Conservation (phyloP, 2,113 vertebrate genomes). For the Eulemur macaco region DNA sequence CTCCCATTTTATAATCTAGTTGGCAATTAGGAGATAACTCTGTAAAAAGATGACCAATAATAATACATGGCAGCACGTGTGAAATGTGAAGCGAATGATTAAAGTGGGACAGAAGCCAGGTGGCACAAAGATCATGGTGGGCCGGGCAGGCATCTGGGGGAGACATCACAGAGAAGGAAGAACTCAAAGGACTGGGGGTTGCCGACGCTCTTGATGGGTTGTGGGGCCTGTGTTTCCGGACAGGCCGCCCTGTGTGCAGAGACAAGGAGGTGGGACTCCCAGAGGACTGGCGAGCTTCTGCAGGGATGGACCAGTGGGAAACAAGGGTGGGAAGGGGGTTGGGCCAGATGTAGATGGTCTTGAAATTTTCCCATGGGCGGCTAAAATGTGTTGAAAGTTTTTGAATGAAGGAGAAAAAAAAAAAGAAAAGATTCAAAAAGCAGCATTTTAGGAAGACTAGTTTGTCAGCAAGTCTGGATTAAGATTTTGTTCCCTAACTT, state of each 20-base stretch:
- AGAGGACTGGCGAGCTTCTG: neutral
- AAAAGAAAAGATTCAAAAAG: neutral
- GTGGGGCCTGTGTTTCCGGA: neutral
- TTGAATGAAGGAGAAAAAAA: neutral
- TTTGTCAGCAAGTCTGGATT: neutral
- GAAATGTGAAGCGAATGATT: neutral
- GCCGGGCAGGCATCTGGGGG: neutral
- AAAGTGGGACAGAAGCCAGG: neutral
- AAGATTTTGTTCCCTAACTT: neutral
- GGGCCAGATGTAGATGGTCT: neutral
- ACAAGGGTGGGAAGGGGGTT: rapidly evolving
- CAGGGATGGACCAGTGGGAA: neutral
- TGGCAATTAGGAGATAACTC: neutral
- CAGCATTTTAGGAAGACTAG: neutral
- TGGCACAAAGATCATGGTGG: too few species aligned
- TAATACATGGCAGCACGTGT: too few species aligned
- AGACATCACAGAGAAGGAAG: neutral
- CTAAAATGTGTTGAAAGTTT: neutral
- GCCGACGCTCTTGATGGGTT: neutral
- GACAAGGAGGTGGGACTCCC: rapidly evolving
- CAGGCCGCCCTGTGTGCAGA: neutral
- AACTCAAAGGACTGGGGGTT: neutral
- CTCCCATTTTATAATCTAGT: neutral
- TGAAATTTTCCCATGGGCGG: neutral
- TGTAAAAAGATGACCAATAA: neutral